Base-by-base conservation (phyloP, 2,797 vertebrate genomes). In the Gadopsis marmoratus region DNA sequence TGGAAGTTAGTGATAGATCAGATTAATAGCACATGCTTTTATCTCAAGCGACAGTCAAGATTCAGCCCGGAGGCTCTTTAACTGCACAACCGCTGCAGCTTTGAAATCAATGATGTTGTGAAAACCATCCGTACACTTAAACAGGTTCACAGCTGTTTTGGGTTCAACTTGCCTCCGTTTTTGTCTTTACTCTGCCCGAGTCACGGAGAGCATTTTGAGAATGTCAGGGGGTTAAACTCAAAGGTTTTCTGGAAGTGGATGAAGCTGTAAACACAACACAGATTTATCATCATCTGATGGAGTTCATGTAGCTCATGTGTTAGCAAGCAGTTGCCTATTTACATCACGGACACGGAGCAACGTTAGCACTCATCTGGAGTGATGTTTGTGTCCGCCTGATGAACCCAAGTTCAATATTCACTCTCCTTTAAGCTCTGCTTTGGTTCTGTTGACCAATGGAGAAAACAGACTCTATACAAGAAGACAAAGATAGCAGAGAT, bases 381-480 rank as follows among this genome's bases (percentile, higher is more conserved):
- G 9, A 12, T 4, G 17, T 63, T 21, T 47, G 4, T 47, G 41
- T 41, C 6, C 0, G 7, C 17, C 4, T 19, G 9, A 31, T 56
- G 37, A 55, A 43, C 21, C 8, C 26, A 37, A 23, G 12, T 23
- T 39, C 3, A 19, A 41, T 39, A 19, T 54, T 54, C 8, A 68
- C 10, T 13, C 23, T 16, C 2, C 19, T 3, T 51, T 51, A n/a
- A 16, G 63, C 47, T 51, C 63, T 9, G 7, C 23, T 66, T 50
- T 66, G 31, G 31, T 90, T 88, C 84, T 83, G 75, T 83, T 76
- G 74, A 89, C 76, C 83, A 84, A 92, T 83, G 81, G 79, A 91
- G 71, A 91, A 92, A 91, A 87, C 63, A 70, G 83, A 59, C 65
- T 47, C 77, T 47, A 23, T 50, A 55, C 53, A 78, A 63, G 70